These are phyloP conservation scores for Cheirogaleus major DNA, from an alignment of 2,797 vertebrate genomes.

Conservation along the genomic window DNA sequence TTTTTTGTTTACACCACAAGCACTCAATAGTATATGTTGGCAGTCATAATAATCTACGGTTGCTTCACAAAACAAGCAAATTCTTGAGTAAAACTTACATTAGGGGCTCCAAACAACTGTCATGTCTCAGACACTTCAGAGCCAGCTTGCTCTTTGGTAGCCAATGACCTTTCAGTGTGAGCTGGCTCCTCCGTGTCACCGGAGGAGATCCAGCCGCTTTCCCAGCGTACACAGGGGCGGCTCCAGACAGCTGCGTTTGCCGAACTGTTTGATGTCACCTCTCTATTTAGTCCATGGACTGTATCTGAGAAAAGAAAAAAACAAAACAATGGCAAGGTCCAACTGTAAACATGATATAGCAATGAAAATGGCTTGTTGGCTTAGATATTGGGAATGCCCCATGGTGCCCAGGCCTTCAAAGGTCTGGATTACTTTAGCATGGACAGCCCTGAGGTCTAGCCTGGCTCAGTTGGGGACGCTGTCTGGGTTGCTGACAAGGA, in stretches of 20 bases:
- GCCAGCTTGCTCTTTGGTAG: conserved; percentile 11
- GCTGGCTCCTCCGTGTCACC: not conserved
- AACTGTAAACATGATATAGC: not conserved
- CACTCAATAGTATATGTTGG: not conserved
- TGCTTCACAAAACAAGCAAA: conserved; percentile 32
- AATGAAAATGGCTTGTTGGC: not conserved
- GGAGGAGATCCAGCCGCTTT: conserved; percentile 36
- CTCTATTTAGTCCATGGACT: conserved; percentile 67
- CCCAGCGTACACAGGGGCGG: conserved; percentile 18
- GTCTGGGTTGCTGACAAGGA: not conserved
- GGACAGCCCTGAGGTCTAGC: not conserved
- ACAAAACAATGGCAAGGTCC: conserved; percentile 32
- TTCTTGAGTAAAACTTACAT: conserved; percentile 17
- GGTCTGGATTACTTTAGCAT: not conserved
- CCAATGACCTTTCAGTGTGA: conserved; percentile 55
- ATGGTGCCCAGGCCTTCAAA: not conserved
- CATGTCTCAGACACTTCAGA: not conserved
- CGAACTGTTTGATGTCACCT: conserved; percentile 72
- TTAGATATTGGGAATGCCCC: not conserved
- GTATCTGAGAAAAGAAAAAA: conserved; percentile 32
- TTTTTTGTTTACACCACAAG: conserved; percentile 1
- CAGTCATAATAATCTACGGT: not conserved
- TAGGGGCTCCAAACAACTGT: conserved; percentile 31
- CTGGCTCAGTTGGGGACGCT: not conserved
- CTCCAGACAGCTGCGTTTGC: conserved; percentile 61